Conservation (phyloP, 2,113 vertebrate species). For the Arenaria interpres region DNA sequence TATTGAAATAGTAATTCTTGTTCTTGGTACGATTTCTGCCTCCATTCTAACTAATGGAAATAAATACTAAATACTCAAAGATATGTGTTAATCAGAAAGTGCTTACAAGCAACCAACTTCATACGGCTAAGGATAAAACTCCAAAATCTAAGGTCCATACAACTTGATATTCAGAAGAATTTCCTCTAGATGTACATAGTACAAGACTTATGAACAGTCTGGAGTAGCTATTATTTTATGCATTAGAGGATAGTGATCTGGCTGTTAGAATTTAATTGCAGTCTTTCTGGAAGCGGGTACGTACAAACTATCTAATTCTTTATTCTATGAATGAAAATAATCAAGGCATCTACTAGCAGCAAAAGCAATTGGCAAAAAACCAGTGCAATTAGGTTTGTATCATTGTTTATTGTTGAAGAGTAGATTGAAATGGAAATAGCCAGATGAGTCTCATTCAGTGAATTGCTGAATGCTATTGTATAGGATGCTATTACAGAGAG, state of each 20-base stretch:
- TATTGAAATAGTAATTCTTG: not conserved
- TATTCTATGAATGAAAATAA: conserved; percentile 23
- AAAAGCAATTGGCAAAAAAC: not conserved
- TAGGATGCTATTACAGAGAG: not conserved
- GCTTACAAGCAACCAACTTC: not conserved
- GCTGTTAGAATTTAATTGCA: conserved; percentile 15
- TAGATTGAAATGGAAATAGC: conserved; percentile 13
- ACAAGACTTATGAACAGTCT: not conserved
- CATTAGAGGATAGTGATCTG: not conserved
- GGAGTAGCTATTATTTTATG: not conserved
- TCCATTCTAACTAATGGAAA: not conserved
- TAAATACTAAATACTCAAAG: not conserved
- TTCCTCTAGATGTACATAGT: not conserved
- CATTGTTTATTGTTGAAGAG: conserved; percentile 5
- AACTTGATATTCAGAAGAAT: not conserved
- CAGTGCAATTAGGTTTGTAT: not conserved
- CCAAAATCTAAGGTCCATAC: not conserved
- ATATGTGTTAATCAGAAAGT: not conserved
- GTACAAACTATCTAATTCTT: not conserved
- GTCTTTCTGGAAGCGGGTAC: not conserved
- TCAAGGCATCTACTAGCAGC: not conserved
- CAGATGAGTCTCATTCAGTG: conserved; percentile 13
- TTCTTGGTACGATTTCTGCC: not conserved
- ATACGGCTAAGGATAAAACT: not conserved
- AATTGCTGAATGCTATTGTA: not conserved